phyloP scores from a whole-genome alignment of 2,113 vertebrate species.

The Myocastor coypus region DNA sequence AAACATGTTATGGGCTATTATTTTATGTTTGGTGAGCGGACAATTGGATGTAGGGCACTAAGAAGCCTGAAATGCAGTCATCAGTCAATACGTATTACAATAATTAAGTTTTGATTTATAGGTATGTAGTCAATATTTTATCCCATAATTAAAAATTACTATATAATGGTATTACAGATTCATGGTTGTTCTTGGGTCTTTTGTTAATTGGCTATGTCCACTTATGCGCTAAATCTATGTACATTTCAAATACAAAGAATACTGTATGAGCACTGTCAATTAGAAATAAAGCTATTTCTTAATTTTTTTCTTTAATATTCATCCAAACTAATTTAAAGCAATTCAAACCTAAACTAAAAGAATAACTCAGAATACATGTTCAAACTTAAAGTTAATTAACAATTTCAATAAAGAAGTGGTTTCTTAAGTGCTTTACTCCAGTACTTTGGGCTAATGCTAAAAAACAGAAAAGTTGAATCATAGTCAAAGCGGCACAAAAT shows the following conservation, averaged over 20 bases:
- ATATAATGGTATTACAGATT: not conserved
- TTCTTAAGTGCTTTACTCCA: conserved; percentile 61
- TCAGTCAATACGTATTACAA: conserved; percentile 9
- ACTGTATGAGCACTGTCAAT: not conserved
- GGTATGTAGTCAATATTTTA: not conserved
- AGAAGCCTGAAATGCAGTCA: not conserved
- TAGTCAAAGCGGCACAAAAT: not conserved
- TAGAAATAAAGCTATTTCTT: conserved; percentile 44
- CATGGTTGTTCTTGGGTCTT: not conserved
- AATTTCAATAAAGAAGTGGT: conserved; percentile 58
- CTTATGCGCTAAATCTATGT: not conserved
- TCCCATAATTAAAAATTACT: conserved; percentile 26
- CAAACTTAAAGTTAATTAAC: conserved; percentile 67
- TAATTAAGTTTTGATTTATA: conserved; percentile 11
- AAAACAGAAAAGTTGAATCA: conserved; percentile 40
- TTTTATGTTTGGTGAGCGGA: not conserved
- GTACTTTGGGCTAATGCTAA: conserved; percentile 56
- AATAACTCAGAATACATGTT: conserved; percentile 63
- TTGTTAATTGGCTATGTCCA: not conserved
- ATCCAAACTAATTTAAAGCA: conserved; percentile 57
- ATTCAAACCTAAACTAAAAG: conserved; percentile 68
- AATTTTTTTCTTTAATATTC: not conserved
- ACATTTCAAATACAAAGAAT: not conserved
- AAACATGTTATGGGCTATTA: not conserved
- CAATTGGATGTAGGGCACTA: not conserved